Evolutionary conservation across 2,888 invertebrate genomes (phyloP).

Genomic region (Pachydiplax longipennis): DNA sequence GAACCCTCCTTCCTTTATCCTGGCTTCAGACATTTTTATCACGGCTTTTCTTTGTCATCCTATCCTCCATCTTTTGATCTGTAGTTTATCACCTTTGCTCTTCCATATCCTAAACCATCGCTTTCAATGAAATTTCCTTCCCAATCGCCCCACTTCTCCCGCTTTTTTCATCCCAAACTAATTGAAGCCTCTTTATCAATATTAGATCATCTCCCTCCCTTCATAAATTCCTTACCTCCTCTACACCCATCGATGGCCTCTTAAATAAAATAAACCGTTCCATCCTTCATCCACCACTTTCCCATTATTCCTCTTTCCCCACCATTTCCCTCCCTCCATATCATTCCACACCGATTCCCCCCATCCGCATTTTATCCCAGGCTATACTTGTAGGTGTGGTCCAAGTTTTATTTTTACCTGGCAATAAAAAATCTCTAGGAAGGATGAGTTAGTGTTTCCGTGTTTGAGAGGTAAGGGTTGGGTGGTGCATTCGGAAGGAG

Average conservation of each 20-base stretch:
- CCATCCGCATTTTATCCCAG: not conserved
- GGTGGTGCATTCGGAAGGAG: not conserved
- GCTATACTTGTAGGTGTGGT: conserved; percentile 35
- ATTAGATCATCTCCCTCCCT: conserved; percentile 23
- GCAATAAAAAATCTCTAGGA: not conserved
- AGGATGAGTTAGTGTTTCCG: not conserved
- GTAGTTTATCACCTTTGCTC: not conserved
- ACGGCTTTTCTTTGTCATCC: not conserved
- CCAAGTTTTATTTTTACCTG: conserved; percentile 11
- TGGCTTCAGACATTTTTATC: too few species aligned
- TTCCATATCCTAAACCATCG: too few species aligned
- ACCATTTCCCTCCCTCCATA: not conserved
- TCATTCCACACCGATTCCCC: not conserved
- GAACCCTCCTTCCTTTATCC: too few species aligned
- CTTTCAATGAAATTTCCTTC: not conserved
- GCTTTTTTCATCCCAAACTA: not conserved
- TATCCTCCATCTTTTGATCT: not conserved
- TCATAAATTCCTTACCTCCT: not conserved
- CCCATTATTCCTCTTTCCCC: not conserved
- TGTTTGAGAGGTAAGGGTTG: not conserved
- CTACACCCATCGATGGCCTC: not conserved
- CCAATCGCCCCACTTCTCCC: not conserved
- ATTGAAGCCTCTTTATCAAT: conserved; percentile 39
- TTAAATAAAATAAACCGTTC: conserved; percentile 16
- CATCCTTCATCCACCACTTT: not conserved